Conservation (phyloP, 1,140 invertebrate genomes). For the Vollenhovia emeryi region DNA sequence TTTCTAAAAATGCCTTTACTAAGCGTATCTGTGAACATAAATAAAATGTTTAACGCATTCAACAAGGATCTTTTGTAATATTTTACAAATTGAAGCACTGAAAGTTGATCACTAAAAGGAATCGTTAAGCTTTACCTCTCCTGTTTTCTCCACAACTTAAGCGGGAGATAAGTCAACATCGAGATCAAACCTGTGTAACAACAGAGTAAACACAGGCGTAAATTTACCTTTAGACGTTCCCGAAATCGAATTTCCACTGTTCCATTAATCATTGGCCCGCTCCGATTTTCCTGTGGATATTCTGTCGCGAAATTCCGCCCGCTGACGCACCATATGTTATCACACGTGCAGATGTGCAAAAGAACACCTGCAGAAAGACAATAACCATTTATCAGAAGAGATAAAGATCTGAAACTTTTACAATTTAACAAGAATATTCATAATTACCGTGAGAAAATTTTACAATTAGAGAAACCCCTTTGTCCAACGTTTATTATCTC, state of each 20-base stretch:
- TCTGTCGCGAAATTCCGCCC: too few relatives aligned
- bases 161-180: neutral
- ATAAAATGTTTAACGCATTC: neutral
- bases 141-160: neutral
- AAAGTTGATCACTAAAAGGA: neutral
- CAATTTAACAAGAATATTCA: neutral
- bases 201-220: slow-evolving; percentile 1
- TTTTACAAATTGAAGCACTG: neutral
- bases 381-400: slow-evolving; percentile 13
- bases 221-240: neutral
- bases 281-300: neutral
- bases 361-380: neutral
- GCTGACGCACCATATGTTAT: neutral
- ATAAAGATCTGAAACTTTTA: neutral
- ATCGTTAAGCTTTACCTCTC: neutral
- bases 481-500: neutral
- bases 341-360: neutral
- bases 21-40: neutral
- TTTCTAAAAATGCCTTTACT: neutral
- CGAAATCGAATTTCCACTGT: slow-evolving; percentile 31
- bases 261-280: slow-evolving; percentile 28
- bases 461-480: neutral
- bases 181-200: neutral
- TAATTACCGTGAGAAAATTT: neutral
- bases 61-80: neutral